Evolutionary conservation across 2,113 vertebrate species (phyloP), one percentile per base, ranked within the genome.

Genomic region (Willisornis vidua): DNA sequence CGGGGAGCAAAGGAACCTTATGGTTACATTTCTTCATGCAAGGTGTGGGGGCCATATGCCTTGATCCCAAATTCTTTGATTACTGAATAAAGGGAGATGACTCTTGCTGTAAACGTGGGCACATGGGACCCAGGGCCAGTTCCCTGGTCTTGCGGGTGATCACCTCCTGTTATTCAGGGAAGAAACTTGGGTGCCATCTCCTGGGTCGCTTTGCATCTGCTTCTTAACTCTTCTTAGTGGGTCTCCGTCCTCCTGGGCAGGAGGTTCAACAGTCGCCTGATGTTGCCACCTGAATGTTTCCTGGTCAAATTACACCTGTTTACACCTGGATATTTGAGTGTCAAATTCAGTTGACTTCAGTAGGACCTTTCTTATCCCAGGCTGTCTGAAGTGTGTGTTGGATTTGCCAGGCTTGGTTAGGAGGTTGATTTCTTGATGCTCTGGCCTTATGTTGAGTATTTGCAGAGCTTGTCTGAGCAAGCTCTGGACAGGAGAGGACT

Each of bases 231-330:
- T 88, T 76, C 22, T 19, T 63, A 3, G 9, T 49, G 33, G 5
- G 10, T 91, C 17, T 70, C 25, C 17, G 4, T 54, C 59, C 48
- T 58, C 7, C 25, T 73, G 62, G 37, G 19, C 67, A 37, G 37
- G 75, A 73, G 54, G 13, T 61, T 61, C 25, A 39, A 2, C 24
- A 73, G 37, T 12, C 22, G 17, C 51, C 54, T 55, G 23, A 37
- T 66, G 43, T 78, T 80, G 28, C 15, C 66, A 12, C 33, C 23
- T 2, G 4, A 8, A 31, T 33, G 23, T 49, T 77, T 86, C 37
- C 31, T 6, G 3, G 8, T 43, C 1, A 1, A 41, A 28, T 75
- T 85, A 33, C 0, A 33, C 0, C 0, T 57, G 45, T 85, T 87
- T 48, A 68, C 12, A 63, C 12, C 31, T 28, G 7, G 3, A 7